These are phyloP conservation scores for Thymelicus lineola DNA, from an alignment of 2,888 invertebrate genomes.

Conservation along the genomic window DNA sequence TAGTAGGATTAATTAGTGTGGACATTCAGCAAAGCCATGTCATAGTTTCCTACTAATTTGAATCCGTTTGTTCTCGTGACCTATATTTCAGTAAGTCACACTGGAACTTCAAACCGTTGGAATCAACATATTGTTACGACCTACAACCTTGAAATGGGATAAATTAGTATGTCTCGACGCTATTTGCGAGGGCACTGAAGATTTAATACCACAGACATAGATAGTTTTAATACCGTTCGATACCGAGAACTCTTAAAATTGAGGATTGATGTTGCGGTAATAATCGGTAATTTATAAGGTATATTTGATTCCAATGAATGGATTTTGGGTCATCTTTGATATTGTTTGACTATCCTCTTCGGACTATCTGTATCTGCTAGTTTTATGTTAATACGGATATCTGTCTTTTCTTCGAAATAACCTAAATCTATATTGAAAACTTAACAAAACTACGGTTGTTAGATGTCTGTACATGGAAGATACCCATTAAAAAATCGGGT, in stretches of 20 bases:
- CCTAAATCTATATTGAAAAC: too few species aligned
- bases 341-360: background rate
- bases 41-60: slow-evolving; percentile 29
- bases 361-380: background rate
- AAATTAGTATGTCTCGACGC: slow-evolving; percentile 9
- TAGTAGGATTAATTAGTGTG: too few species aligned
- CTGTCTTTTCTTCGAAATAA: too few species aligned
- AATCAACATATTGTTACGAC: slow-evolving; percentile 20
- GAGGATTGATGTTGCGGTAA: slow-evolving; percentile 1
- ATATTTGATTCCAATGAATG: background rate
- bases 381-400: too few species aligned
- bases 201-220: slow-evolving; percentile 19
- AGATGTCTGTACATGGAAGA: too few species aligned
- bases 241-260: slow-evolving; percentile 4
- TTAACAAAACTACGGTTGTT: too few species aligned
- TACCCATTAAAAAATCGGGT: too few species aligned
- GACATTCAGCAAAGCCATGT: slow-evolving; percentile 17
- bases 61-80: slow-evolving; percentile 12
- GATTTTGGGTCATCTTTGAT: background rate
- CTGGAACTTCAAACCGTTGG: slow-evolving; percentile 17
- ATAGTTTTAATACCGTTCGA: slow-evolving; percentile 3
- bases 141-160: slow-evolving; percentile 15
- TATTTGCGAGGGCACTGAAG: slow-evolving; percentile 11
- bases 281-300: too few species aligned
- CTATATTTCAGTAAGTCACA: slow-evolving; percentile 29